Conservation (phyloP, 2,113 vertebrate species). For the Serinus canaria region DNA sequence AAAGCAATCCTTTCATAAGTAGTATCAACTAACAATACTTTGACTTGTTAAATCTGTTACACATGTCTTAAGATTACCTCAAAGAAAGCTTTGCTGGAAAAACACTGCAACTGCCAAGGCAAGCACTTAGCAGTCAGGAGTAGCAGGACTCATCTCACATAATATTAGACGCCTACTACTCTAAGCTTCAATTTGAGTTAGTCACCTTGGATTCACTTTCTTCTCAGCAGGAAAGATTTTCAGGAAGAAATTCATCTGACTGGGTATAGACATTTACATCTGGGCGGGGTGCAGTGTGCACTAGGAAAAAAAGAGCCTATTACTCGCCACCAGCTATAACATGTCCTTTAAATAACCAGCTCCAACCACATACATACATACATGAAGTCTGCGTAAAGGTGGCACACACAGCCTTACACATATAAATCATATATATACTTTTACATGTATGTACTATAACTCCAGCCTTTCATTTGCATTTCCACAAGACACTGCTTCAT, state of each 20-base stretch:
- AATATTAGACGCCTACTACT: slow-evolving; percentile 23
- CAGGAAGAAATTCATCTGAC: slow-evolving; percentile 49
- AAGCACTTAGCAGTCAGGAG: slow-evolving; percentile 25
- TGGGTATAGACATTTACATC: neutral
- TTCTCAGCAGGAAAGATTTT: slow-evolving; percentile 17
- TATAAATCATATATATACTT: neutral
- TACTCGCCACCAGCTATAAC: neutral
- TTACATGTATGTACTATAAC: neutral
- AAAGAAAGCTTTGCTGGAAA: slow-evolving; percentile 50
- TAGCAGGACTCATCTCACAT: slow-evolving; percentile 30
- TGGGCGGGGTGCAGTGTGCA: neutral
- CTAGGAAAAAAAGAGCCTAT: neutral
- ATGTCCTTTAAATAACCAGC: neutral
- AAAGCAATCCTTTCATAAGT: slow-evolving; percentile 16
- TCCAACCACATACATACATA: neutral
- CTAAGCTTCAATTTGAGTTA: slow-evolving; percentile 16
- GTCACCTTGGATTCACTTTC: slow-evolving; percentile 41
- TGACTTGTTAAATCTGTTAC: slow-evolving; percentile 46
- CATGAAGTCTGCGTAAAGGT: neutral
- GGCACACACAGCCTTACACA: neutral
- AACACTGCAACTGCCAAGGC: slow-evolving; percentile 44
- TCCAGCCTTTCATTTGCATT: neutral
- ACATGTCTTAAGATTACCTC: slow-evolving; percentile 35
- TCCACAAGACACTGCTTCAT: neutral
- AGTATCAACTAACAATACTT: slow-evolving; percentile 38